A percentile compares a stretch with the other conserved stretches of the same genome.
These are phyloP conservation scores for Sebastes fasciatus DNA, from an alignment of 2,113 vertebrate genomes.

Conservation along the genomic window DNA sequence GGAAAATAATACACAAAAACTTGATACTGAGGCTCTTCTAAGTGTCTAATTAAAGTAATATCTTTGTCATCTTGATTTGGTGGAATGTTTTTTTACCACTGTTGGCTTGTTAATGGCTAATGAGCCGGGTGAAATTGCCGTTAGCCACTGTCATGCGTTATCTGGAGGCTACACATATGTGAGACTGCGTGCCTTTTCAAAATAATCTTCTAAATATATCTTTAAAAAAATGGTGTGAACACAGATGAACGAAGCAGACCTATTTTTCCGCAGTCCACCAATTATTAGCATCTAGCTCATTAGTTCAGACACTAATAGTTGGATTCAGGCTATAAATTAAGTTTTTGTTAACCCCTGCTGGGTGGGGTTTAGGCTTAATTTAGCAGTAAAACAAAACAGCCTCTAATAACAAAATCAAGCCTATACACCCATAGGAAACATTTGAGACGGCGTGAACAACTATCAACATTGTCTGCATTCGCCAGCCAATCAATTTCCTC, in stretches of 20 bases:
- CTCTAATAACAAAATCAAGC: background rate
- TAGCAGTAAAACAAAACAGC: background rate
- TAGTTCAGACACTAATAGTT: slow-evolving; percentile 26
- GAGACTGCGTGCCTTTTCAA: background rate
- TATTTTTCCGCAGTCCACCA: background rate
- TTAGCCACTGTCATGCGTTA: slow-evolving; percentile 30
- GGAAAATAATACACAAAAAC: background rate
- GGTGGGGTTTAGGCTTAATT: background rate
- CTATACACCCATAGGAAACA: slow-evolving; percentile 14
- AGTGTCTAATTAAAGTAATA: background rate
- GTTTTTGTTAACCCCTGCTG: background rate
- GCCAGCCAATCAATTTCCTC: slow-evolving; percentile 54
- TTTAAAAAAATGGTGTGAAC: slow-evolving; percentile 10
- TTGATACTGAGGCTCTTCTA: background rate
- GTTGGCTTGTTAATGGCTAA: slow-evolving; percentile 50
- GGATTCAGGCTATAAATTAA: background rate
- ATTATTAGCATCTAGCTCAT: slow-evolving; percentile 33
- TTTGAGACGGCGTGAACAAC: slow-evolving; percentile 23
- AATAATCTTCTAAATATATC: background rate
- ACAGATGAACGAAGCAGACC: slow-evolving; percentile 3
- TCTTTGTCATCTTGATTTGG: background rate
- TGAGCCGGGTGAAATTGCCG: slow-evolving; percentile 44
- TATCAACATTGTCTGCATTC: slow-evolving; percentile 35
- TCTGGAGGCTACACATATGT: slow-evolving; percentile 14
- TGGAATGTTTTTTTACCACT: slow-evolving; percentile 13